Evolutionary conservation across 2,113 vertebrate species (phyloP).

Genomic region (Emydura subglobosa): DNA sequence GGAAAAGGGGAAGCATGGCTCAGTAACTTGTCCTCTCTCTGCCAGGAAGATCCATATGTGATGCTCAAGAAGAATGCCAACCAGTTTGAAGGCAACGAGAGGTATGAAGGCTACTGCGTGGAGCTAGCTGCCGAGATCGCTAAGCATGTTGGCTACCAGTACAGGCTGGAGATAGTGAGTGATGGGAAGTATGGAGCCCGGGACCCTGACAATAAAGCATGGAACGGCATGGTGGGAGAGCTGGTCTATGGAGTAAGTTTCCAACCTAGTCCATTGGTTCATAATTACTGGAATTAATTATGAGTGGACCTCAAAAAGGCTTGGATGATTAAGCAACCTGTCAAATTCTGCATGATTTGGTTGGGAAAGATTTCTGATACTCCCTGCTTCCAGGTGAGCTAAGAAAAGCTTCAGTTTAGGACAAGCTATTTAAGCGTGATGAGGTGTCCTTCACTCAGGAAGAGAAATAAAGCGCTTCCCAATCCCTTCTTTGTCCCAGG

Average conservation of each 20-base stretch:
- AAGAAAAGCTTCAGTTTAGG: background rate
- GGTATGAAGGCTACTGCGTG: conserved; percentile 97
- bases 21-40: conserved; percentile 15
- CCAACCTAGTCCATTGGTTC: background rate
- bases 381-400: background rate
- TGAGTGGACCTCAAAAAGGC: too few species aligned
- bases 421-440: background rate
- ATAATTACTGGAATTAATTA: background rate
- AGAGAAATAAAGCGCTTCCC: too few species aligned
- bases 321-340: background rate
- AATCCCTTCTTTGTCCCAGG: too few species aligned
- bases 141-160: conserved; percentile 96
- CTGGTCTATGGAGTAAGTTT: conserved; percentile 95
- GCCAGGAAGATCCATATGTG: conserved; percentile 96
- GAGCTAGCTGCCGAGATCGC: conserved; percentile 97
- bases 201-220: conserved; percentile 94
- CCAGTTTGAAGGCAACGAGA: conserved; percentile 91
- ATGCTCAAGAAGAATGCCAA: conserved; percentile 99
- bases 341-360: background rate
- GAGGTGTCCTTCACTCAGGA: too few species aligned
- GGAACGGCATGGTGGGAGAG: conserved; percentile 99
- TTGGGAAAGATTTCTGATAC: background rate
- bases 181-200: conserved; percentile 96
- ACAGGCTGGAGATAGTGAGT: conserved; percentile 93
- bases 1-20: rapidly evolving